Conservation (phyloP, 2,888 invertebrate genomes). For the Cheilosia pagana region DNA sequence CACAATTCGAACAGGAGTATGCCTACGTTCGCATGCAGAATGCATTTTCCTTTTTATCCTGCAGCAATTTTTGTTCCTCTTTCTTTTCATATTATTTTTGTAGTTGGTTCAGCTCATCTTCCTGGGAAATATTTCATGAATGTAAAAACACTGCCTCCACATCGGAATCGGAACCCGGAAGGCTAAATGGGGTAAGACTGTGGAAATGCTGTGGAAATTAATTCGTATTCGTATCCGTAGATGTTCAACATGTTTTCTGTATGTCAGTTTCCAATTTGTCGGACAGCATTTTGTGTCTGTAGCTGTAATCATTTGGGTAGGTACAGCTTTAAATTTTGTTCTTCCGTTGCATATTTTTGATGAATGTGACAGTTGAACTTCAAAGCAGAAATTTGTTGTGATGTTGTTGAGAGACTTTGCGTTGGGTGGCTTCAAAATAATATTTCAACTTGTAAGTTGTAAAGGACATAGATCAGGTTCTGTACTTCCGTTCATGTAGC, state of each 20-base stretch:
- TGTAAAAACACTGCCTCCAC: too few species aligned
- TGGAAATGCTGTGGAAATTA: constrained; percentile 29
- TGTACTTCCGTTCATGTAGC: too few species aligned
- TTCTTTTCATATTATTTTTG: too few species aligned
- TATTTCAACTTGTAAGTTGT: too few species aligned
- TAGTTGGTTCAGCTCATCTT: too few species aligned
- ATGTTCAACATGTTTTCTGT: not conserved
- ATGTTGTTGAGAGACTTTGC: not conserved
- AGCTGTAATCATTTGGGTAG: not conserved
- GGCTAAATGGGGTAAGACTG: not conserved
- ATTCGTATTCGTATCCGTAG: constrained; percentile 1
- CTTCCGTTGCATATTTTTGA: not conserved
- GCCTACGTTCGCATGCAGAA: too few species aligned
- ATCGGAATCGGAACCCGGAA: not conserved
- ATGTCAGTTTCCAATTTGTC: constrained; percentile 30
- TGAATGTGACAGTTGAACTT: not conserved
- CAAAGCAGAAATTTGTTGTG: not conserved
- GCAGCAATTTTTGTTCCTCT: too few species aligned
- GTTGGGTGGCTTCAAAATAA: too few species aligned
- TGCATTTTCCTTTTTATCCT: too few species aligned
- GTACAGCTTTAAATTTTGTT: not conserved
- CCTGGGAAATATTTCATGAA: too few species aligned
- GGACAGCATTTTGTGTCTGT: not conserved
- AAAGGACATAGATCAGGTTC: too few species aligned
- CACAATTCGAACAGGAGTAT: too few species aligned